Evolutionary conservation across 2,888 invertebrate species (phyloP).

Genomic region (Ophioninae sp.): DNA sequence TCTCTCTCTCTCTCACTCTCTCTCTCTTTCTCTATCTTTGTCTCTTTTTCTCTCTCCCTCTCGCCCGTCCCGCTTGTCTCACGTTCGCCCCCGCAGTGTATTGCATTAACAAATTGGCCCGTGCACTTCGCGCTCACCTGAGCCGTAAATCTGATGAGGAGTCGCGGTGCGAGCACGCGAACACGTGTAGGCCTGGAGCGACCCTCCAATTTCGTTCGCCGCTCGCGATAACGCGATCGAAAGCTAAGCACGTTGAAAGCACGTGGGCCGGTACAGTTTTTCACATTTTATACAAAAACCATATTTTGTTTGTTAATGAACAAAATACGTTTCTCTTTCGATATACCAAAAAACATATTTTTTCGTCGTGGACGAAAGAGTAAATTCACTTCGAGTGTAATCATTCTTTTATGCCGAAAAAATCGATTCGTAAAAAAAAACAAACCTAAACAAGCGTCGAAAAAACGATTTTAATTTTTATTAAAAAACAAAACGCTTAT

Average conservation of each 20-base stretch:
- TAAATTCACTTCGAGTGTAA: background rate
- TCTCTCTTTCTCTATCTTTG: background rate
- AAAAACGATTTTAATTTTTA: too few relatives aligned
- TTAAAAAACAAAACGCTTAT: too few relatives aligned
- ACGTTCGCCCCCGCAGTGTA: slow-evolving; percentile 65
- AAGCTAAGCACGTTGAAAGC: background rate
- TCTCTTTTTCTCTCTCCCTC: background rate
- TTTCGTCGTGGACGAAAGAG: background rate
- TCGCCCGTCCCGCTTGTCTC: slow-evolving; percentile 33
- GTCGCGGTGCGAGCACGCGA: slow-evolving; percentile 50
- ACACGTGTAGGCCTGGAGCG: slow-evolving; percentile 26
- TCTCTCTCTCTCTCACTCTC: slow-evolving; percentile 1
- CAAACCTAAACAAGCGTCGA: too few relatives aligned
- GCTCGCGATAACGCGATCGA: slow-evolving; percentile 3
- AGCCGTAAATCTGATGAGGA: slow-evolving; percentile 56
- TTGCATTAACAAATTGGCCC: slow-evolving; percentile 72
- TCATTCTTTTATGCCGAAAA: background rate
- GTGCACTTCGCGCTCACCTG: slow-evolving; percentile 58
- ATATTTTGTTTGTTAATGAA: background rate
- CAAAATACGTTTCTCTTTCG: too few relatives aligned
- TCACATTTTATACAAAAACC: background rate
- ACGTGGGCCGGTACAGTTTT: background rate
- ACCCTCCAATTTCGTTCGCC: slow-evolving; percentile 46
- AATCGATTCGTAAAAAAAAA: background rate
- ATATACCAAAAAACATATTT: background rate